A percentile compares a stretch with the other conserved stretches of the same genome.
Conservation (phyloP, 2,113 vertebrate species). For the Corythaixoides concolor region DNA sequence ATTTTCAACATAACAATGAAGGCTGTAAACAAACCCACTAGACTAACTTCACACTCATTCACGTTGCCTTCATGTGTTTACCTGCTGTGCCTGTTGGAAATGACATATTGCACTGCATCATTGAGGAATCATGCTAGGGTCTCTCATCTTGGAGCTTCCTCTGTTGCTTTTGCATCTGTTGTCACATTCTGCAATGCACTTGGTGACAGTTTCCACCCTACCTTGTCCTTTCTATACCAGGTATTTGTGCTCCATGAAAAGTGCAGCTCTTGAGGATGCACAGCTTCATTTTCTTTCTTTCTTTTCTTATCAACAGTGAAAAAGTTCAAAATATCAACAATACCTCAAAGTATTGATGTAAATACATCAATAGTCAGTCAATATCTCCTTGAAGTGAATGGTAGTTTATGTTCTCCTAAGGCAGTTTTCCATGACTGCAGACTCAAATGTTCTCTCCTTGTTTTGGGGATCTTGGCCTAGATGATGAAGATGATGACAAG, state of each 20-base stretch:
- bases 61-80: background rate
- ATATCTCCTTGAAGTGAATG: rapidly evolving
- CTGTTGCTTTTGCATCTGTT: background rate
- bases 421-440: background rate
- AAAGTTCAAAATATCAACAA: background rate
- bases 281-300: background rate
- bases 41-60: background rate
- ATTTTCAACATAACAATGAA: background rate
- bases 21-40: background rate
- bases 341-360: background rate
- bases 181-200: background rate
- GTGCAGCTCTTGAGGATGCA: background rate
- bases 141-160: background rate
- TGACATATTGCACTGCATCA: background rate
- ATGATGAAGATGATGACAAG: background rate
- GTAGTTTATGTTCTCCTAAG: background rate
- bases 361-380: background rate
- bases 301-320: background rate
- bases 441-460: background rate
- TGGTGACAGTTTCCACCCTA: background rate
- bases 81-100: background rate
- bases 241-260: background rate
- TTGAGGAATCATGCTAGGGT: background rate
- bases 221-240: background rate
- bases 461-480: background rate